Evolutionary conservation across 2,888 invertebrate genomes (phyloP).

Genomic region (Salticus scenicus): DNA sequence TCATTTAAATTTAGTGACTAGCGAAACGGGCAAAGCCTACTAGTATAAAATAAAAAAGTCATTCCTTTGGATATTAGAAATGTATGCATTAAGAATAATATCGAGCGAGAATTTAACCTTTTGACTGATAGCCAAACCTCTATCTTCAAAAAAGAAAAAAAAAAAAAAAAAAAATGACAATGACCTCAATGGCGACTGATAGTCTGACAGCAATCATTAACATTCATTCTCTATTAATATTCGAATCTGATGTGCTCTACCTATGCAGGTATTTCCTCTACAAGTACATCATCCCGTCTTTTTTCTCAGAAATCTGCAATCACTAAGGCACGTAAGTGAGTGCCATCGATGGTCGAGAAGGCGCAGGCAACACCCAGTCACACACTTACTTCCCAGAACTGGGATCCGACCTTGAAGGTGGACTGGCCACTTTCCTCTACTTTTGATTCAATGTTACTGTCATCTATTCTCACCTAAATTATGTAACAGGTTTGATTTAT

Average conservation of each 20-base stretch:
- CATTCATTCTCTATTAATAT: too few species aligned
- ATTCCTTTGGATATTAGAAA: too few species aligned
- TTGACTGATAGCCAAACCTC: too few species aligned
- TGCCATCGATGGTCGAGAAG: background rate
- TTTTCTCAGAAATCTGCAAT: background rate
- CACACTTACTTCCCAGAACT: background rate
- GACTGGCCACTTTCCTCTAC: constrained; percentile 2
- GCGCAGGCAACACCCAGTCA: constrained; percentile 1
- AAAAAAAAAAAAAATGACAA: too few species aligned
- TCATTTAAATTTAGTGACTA: too few species aligned
- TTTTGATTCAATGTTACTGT: background rate
- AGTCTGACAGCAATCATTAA: too few species aligned
- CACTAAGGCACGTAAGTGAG: background rate
- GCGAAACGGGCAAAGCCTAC: too few species aligned
- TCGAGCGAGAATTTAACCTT: too few species aligned
- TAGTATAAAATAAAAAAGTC: too few species aligned
- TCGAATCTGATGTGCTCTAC: background rate
- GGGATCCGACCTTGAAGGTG: constrained; percentile 3
- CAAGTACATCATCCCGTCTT: background rate
- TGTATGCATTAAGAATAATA: too few species aligned
- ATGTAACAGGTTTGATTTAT: constrained; percentile 7
- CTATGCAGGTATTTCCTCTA: background rate
- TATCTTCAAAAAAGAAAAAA: too few species aligned
- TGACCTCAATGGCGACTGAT: too few species aligned
- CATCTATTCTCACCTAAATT: constrained; percentile 2